Evolutionary conservation across 2,888 invertebrate species (phyloP).

Genomic region (Erynnis tages): DNA sequence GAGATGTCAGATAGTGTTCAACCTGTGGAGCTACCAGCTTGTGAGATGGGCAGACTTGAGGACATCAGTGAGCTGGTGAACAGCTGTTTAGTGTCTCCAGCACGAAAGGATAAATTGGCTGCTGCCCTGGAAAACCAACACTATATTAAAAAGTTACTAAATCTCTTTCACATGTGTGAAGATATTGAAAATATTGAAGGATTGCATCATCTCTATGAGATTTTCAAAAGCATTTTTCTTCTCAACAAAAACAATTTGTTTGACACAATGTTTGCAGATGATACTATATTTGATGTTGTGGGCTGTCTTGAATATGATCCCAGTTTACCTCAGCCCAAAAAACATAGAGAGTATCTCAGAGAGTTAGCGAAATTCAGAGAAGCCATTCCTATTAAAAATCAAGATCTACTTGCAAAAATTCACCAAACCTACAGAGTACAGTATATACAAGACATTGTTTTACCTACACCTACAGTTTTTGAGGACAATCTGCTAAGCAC

Average conservation of each 20-base stretch:
- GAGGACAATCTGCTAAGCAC: constrained; percentile 99
- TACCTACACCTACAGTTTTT: constrained; percentile 99
- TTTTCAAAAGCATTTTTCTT: constrained; percentile 99
- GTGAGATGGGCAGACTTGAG: constrained; percentile 95
- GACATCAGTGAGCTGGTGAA: constrained; percentile 97
- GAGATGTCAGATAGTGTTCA: constrained; percentile 97
- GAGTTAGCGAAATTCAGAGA: constrained; percentile 95
- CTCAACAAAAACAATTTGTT: constrained; percentile 98
- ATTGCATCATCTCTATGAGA: constrained; percentile 97
- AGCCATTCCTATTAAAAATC: constrained; percentile 97
- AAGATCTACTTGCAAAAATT: constrained; percentile 97
- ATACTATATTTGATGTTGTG: constrained; percentile 98
- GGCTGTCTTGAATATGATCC: constrained; percentile 99
- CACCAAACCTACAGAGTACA: constrained; percentile 99
- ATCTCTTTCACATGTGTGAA: constrained; percentile 98
- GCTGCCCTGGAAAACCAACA: constrained; percentile 96
- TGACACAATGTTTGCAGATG: constrained; percentile 98
- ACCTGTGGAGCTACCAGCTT: constrained; percentile 96
- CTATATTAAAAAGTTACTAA: constrained; percentile 96
- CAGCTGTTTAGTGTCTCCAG: constrained; percentile 93
- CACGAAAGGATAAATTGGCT: constrained; percentile 96
- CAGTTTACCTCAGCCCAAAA: constrained; percentile 90
- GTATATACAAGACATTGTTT: constrained; percentile 99
- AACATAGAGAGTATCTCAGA: constrained; percentile 97
- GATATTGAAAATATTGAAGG: constrained; percentile 97